Evolutionary conservation across 2,888 invertebrate species (phyloP).

Genomic region (Phortica magna): DNA sequence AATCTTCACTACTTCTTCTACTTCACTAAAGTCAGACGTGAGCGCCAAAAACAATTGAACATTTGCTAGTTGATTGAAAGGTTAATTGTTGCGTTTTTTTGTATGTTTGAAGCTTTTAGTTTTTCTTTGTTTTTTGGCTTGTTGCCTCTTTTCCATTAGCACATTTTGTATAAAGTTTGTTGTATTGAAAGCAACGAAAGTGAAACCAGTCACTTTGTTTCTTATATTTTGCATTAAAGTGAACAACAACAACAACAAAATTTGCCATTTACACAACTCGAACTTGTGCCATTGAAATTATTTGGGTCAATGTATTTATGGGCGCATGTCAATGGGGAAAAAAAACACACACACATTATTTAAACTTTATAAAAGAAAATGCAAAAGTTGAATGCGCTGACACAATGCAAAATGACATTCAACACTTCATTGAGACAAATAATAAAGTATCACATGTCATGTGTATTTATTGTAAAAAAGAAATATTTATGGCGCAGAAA

Average conservation of each 20-base stretch:
- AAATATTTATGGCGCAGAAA: no score
- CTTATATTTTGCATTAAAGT: background rate
- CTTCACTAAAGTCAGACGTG: slow-evolving; percentile 43
- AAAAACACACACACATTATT: background rate
- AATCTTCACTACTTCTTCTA: background rate
- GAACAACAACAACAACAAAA: background rate
- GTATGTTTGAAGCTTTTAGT: slow-evolving; percentile 37
- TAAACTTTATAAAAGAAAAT: background rate
- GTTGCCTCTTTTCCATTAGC: background rate
- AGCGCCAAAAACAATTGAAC: slow-evolving; percentile 20
- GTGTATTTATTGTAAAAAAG: background rate
- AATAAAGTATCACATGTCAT: background rate
- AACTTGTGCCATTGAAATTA: background rate
- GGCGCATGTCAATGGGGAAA: background rate
- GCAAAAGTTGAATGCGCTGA: slow-evolving; percentile 44
- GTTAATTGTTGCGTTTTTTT: slow-evolving; percentile 43
- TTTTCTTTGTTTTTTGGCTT: slow-evolving; percentile 14
- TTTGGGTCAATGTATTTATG: slow-evolving; percentile 30
- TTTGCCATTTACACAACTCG: background rate
- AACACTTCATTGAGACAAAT: slow-evolving; percentile 27
- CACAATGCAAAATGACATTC: slow-evolving; percentile 19
- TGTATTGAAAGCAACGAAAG: slow-evolving; percentile 30
- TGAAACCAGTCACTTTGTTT: slow-evolving; percentile 29
- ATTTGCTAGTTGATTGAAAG: slow-evolving; percentile 31
- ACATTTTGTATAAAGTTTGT: background rate